These are phyloP conservation scores for Ostrea denselamellosa DNA, from an alignment of 1,140 invertebrate genomes.

Conservation along the genomic window DNA sequence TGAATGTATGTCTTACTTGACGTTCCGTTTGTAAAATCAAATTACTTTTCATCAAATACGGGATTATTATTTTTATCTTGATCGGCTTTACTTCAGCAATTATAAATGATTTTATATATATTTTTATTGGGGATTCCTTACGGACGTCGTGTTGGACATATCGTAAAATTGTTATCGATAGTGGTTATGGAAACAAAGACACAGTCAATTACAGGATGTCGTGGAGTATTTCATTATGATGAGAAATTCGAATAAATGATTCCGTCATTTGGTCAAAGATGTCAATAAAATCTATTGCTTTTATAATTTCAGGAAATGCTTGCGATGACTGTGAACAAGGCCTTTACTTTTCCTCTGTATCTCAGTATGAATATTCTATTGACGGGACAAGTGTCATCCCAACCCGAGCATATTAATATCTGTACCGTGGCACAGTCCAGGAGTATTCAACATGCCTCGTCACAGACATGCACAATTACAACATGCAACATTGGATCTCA, in stretches of 20 bases:
- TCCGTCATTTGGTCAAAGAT: neutral
- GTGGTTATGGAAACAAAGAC: neutral
- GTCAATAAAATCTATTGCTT: neutral
- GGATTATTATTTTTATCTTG: too few relatives aligned
- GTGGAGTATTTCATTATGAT: neutral
- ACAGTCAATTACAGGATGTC: neutral
- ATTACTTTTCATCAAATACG: too few relatives aligned
- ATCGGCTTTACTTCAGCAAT: too few relatives aligned
- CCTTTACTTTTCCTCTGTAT: neutral
- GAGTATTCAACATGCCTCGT: neutral
- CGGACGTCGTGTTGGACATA: neutral
- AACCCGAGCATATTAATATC: neutral
- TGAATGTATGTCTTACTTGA: too few relatives aligned
- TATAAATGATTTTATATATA: too few relatives aligned
- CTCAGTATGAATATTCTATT: constrained; percentile 19
- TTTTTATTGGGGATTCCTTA: too few relatives aligned
- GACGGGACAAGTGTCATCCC: neutral
- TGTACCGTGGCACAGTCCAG: constrained; percentile 14
- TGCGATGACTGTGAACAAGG: neutral
- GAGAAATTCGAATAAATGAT: neutral
- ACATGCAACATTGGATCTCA: neutral
- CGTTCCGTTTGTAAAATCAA: too few relatives aligned
- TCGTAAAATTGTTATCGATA: neutral
- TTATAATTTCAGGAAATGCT: constrained; percentile 26
- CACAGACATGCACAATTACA: neutral